Base-by-base conservation (phyloP, 2,888 invertebrate species). In the Graphium colonna region DNA sequence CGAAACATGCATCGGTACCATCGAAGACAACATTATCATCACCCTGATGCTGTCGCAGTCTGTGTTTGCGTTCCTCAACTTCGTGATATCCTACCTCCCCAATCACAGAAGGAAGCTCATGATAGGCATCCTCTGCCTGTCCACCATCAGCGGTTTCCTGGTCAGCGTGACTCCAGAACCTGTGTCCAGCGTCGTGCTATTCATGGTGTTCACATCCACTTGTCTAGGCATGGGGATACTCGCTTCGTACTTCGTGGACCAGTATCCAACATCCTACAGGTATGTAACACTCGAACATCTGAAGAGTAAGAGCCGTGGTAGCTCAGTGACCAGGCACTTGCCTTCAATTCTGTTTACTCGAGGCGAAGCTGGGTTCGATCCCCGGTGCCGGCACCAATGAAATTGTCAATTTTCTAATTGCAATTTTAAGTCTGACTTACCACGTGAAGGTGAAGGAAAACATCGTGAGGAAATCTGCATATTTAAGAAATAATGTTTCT, bases 41-140 rank as follows among this genome's bases (percentile, higher is more conserved):
- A 92, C 92, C 8, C 91, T 95, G 2, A 84, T 94, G n/a, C 83
- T 89, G 0, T 92, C 94, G 44, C 94, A 94, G 5, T 75, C 82
- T 0, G 82, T 90, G 21, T 94, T 93, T 60, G 82, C 94, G 0
- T 64, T 92, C 26, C 89, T 93, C 8, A 94, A 93, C 71, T 73
- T 93, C 45, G 61, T 91, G 1, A 78, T 89, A 52, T 84, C 89
- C 1, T 82, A 79, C 88, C 91, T 71, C 77, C 93, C 67, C 72
- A 90, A 72, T 69, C 91, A 59, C 83, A 90, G 93, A 55, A 90
- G 91, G 59, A 77, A 77, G 28, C 75, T 92, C 0, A 70, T 92
- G 13, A 73, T 92, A 63, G 67, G 77, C 51, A 82, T 77, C 69
- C 79, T 92, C 28, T 55, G 90, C 1, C 52, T 92, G 0, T 92